Base-by-base conservation (phyloP, 2,888 invertebrate species). In the Kuschelorhynchus macadamiae region DNA sequence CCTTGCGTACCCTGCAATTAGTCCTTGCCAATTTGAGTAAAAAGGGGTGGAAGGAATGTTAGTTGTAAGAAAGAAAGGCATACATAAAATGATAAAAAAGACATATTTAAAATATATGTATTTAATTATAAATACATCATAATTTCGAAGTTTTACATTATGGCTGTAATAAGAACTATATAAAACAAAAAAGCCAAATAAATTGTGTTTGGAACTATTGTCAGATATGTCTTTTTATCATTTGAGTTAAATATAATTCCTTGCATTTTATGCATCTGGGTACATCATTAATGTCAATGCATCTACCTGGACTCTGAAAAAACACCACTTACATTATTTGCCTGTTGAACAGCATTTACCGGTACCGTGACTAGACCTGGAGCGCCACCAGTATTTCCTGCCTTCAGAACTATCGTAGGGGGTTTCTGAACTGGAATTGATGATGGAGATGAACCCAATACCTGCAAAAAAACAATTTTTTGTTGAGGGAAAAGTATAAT, bases 341-440 rank as follows among this genome's bases (percentile, higher is more conserved):
- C 81, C 75, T 82, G 83, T 66, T 80, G 81, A 83, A 87, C 85
- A n/a, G 71, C 71, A 71, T 87, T 86, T 86, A 89, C 88, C 49
- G 90, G 89, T 74, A 89, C 88, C 71, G 89, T 87, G 74, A 89
- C 88, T 83, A 90, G 85, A 70, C 88, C 88, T 66, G 87, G 85
- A 73, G 81, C 75, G 18, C 80, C 79, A 78, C 85, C 73, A 17
- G 78, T 78, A 12, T 81, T 79, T 44, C 79, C 81, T 74, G 82
- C 81, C 75, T 85, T 84, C 74, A 84, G 79, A 73, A 84, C 83
- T 70, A 84, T 75, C 20, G 84, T 82, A n/a, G 81, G 81, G 63
- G 83, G 82, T 77, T 83, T 82, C 36, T 79, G 80, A 70, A 81
- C 82, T 46, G 81, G 59, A 9, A 68, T 53, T 16, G 59, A 60